These are phyloP conservation scores for Zaprionus ghesquierei DNA, from an alignment of 1,140 invertebrate species.

Conservation along the genomic window DNA sequence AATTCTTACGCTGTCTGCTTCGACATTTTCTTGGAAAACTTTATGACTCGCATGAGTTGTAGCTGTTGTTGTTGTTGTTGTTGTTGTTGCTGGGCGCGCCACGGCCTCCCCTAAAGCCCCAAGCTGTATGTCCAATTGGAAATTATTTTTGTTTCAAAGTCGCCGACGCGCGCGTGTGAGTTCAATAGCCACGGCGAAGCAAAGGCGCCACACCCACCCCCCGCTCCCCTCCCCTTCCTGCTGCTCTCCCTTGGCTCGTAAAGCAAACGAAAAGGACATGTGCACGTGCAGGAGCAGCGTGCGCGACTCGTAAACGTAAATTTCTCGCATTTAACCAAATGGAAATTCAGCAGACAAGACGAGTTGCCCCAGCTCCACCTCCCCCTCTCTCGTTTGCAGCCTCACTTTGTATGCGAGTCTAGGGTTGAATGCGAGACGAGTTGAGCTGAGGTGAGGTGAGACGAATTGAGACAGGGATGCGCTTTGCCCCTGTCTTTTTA, in stretches of 20 bases:
- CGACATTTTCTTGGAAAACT: slow-evolving; percentile 50
- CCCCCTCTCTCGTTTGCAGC: background rate
- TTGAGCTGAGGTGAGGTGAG: too few species aligned
- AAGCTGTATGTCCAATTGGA: slow-evolving; percentile 23
- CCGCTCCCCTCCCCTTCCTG: background rate
- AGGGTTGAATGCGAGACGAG: slow-evolving; percentile 11
- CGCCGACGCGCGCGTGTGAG: slow-evolving; percentile 43
- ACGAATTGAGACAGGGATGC: background rate
- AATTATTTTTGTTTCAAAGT: slow-evolving; percentile 52
- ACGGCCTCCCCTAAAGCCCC: slow-evolving; percentile 25
- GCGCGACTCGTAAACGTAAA: slow-evolving; percentile 52
- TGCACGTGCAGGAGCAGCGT: slow-evolving; percentile 54
- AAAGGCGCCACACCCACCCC: background rate
- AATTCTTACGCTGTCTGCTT: slow-evolving; percentile 21
- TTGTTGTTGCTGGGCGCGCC: slow-evolving; percentile 9
- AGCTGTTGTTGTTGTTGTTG: slow-evolving; percentile 30
- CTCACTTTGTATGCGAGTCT: background rate
- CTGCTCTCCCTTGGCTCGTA: slow-evolving; percentile 38
- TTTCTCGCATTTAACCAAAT: slow-evolving; percentile 70
- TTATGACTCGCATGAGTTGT: slow-evolving; percentile 59
- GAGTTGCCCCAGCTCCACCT: background rate
- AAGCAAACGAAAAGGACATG: slow-evolving; percentile 61
- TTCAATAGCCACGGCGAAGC: slow-evolving; percentile 64
- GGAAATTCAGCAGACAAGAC: slow-evolving; percentile 57
- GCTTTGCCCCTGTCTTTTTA: background rate